Evolutionary conservation across 2,113 vertebrate species (phyloP), one percentile per base, ranked within the genome.

Genomic region (Gavia stellata): DNA sequence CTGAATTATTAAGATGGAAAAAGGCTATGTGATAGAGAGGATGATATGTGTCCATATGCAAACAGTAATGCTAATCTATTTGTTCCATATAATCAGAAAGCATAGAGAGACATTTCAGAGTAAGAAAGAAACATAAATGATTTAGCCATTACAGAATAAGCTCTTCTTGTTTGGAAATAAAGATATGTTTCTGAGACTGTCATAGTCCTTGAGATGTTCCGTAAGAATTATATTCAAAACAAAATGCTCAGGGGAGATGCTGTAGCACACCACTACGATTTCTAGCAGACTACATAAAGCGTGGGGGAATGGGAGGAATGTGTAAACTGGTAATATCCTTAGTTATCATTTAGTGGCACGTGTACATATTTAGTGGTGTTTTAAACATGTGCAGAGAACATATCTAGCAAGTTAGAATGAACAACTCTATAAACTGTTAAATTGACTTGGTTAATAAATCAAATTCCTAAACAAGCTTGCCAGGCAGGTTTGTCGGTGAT

Each of bases 391-490:
- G 10, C 79, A 90, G 14, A 81, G 23, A 80, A 85, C 42, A 13
- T 62, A 29, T 86, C 85, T 90, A 94, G 36, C 44, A 66, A 66
- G 11, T 92, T 72, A 14, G 17, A 94, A 94, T n/a, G 45, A 94
- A 67, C 63, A 96, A 93, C 29, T 38, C 20, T 88, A 86, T 72
- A 94, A 95, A 95, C 74, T 88, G 56, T 85, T 92, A 93, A 95
- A 94, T 58, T 90, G 55, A 90, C 58, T 74, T 58, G 58, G 62
- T 97, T 86, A 96, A 91, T 97, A 97, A 97, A 97, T 92, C 52
- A 94, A 89, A 84, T 92, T 92, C 40, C 63, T 87, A 56, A 97
- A 96, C 42, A 93, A 94, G 55, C 17, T 81, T 91, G n/a, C 61
- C 67, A 91, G 80, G 44, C 58, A 62, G 16, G 88, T 94, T 91